Percentiles rank a stretch among this genome's conserved stretches.
phyloP scores from a whole-genome alignment of 2,797 vertebrate genomes.

The Paramormyrops hopkinsi region DNA sequence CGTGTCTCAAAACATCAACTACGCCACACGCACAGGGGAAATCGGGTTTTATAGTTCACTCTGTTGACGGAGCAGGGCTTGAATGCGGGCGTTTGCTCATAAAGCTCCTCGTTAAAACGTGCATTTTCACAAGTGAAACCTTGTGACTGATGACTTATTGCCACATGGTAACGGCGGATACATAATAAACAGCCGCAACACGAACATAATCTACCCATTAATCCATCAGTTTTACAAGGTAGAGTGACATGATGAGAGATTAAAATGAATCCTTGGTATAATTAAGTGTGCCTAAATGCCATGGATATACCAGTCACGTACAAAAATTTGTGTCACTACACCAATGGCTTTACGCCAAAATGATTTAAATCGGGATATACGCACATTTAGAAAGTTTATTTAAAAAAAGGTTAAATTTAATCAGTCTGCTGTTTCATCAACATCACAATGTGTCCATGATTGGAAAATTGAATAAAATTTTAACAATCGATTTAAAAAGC shows the following conservation, averaged over 20 bases:
- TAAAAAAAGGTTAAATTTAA: neutral
- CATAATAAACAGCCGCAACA: neutral
- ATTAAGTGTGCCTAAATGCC: neutral
- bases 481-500: neutral
- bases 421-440: neutral
- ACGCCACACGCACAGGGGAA: neutral
- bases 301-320: neutral
- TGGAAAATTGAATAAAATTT: neutral
- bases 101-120: neutral
- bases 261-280: constrained; percentile 4
- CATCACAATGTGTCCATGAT: neutral
- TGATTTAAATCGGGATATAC: neutral
- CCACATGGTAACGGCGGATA: neutral
- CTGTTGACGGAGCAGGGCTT: neutral
- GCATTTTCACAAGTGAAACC: neutral
- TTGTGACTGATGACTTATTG: neutral
- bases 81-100: neutral
- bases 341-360: neutral
- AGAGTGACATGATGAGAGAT: neutral
- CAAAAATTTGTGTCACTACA: neutral
- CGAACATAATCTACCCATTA: neutral
- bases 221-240: constrained; percentile 6
- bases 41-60: neutral
- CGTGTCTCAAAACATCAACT: neutral
- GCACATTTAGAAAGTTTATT: neutral